These are phyloP conservation scores for Trachelipus rathkii DNA, from an alignment of 1,140 invertebrate genomes.

Conservation along the genomic window DNA sequence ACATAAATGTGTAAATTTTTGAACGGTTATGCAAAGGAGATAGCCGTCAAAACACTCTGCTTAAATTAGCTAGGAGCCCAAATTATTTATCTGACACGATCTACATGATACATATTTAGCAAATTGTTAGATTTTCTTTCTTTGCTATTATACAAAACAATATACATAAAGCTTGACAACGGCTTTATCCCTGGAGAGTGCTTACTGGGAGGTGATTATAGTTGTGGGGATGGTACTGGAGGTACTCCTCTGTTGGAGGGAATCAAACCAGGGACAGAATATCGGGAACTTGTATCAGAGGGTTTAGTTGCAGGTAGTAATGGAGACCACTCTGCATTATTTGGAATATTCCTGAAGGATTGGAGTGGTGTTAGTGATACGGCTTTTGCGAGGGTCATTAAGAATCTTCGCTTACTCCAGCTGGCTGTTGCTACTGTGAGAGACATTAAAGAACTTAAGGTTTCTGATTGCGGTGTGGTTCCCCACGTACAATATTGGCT, in stretches of 20 bases:
- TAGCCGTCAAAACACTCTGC: no score
- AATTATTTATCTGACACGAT: no score
- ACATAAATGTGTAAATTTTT: no score
- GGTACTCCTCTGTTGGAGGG: slow-evolving; percentile 24
- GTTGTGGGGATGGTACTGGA: slow-evolving; percentile 24
- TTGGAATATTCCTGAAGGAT: slow-evolving; percentile 27
- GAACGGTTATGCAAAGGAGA: no score
- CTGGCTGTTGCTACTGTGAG: slow-evolving; percentile 14
- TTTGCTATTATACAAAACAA: no score
- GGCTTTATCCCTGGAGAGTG: slow-evolving; percentile 28
- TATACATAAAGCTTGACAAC: no score
- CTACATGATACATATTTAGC: no score
- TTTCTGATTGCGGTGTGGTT: slow-evolving; percentile 25
- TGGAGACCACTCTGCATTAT: slow-evolving; percentile 23
- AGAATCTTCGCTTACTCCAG: slow-evolving; percentile 24
- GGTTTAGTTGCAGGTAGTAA: slow-evolving; percentile 28
- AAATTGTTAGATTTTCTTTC: no score
- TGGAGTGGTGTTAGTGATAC: slow-evolving; percentile 28
- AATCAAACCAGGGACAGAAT: slow-evolving; percentile 19
- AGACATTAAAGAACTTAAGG: slow-evolving; percentile 20
- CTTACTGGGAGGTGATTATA: slow-evolving; percentile 26
- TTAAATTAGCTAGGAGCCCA: no score
- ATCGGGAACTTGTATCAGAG: slow-evolving; percentile 21
- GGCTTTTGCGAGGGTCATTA: slow-evolving; percentile 25
- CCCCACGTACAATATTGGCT: no score